Base-by-base conservation (phyloP, 2,797 vertebrate species). In the Pelochelys cantorii region DNA sequence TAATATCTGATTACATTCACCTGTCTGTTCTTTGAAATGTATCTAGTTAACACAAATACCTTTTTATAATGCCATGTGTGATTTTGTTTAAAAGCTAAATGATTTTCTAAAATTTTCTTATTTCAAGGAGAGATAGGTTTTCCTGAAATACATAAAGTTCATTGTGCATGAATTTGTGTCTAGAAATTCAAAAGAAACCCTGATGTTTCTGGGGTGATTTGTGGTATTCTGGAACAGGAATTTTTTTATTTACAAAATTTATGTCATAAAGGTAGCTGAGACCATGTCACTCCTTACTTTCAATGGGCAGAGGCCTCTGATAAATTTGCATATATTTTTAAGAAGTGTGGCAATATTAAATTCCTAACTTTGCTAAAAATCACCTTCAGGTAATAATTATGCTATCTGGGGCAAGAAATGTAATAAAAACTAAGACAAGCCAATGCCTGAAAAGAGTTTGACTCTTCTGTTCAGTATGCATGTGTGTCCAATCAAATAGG, bases 1-100 rank as follows among this genome's bases (percentile, higher is more conserved):
- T 96, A 94, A 95, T 97, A 94, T 81, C n/a, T 93, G 83, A 88
- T 95, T 95, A 80, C 10, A 0, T 86, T 91, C 81, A 79, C 57
- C 53, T 59, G 94, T 92, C 87, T 89, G 94, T 91, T 93, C 75
- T 93, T 96, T 94, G 77, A 91, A 90, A 94, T 97, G 91, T 92
- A 95, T 92, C 92, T 94, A 65, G 65, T 85, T 92, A 93, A 92
- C 88, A 90, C 54, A 89, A 92, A 94, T n/a, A 92, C 93, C 55
- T 96, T 95, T 94, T 90, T 27, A 93, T 81, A 75, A 80, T 91
- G 87, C 95, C 84, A 93, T 53, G 94, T 86, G 93, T 60, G 42
- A 55, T 68, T 22, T 68, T 42, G 14, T 89, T 54, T 12, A 91
- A 97, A 96, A 79, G 82, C 37, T 92, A 60, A 91, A 71, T 52